Percentiles rank a stretch among this genome's conserved stretches.
Conservation (phyloP, 2,113 vertebrate genomes). For the Myodes glareolus region DNA sequence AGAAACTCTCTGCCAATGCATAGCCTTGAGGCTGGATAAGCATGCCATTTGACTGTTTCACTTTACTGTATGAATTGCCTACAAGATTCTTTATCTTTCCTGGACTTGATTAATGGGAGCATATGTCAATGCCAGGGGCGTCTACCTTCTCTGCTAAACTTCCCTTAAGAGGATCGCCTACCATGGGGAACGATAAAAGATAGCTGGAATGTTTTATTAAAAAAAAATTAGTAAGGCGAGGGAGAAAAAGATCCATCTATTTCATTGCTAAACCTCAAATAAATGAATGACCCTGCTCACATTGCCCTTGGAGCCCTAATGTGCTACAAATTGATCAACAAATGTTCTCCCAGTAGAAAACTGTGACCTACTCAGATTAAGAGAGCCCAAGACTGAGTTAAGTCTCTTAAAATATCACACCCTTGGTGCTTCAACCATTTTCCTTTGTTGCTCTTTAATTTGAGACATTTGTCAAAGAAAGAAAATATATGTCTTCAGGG, state of each 20-base stretch:
- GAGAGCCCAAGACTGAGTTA: neutral
- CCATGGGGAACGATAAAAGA: constrained; percentile 63
- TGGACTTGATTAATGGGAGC: constrained; percentile 47
- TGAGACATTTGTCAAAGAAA: constrained; percentile 78
- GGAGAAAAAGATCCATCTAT: constrained; percentile 61
- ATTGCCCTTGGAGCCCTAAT: constrained; percentile 13
- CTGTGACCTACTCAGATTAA: constrained; percentile 3
- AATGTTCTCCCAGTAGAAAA: constrained; percentile 65
- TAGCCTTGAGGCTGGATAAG: neutral
- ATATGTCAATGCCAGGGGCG: neutral
- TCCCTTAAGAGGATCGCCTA: constrained; percentile 47
- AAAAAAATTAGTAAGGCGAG: neutral
- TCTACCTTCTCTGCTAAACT: constrained; percentile 25
- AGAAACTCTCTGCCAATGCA: neutral
- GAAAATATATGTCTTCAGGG: constrained; percentile 74
- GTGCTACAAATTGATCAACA: constrained; percentile 70
- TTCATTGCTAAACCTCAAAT: constrained; percentile 62
- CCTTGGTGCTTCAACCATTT: constrained; percentile 67
- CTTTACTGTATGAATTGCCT: constrained; percentile 3
- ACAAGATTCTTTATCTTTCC: constrained; percentile 22
- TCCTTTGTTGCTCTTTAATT: constrained; percentile 79
- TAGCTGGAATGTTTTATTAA: constrained; percentile 12
- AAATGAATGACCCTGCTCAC: constrained; percentile 54
- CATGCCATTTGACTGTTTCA: neutral
- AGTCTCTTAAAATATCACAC: constrained; percentile 80